Conservation (phyloP, 2,113 vertebrate species). For the Peromyscus californicus region DNA sequence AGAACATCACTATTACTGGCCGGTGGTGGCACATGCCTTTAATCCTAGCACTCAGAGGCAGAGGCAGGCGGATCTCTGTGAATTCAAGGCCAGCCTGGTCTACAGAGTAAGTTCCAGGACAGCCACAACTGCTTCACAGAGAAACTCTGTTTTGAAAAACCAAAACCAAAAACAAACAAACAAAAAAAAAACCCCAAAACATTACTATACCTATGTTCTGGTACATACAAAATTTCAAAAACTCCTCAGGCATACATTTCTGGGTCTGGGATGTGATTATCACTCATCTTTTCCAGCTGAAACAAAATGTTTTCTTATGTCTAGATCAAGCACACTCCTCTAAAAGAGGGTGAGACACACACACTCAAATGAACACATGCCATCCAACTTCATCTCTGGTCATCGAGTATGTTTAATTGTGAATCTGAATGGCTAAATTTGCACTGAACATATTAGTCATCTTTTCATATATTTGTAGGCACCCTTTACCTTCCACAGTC, state of each 20-base stretch:
- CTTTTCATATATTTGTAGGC: background rate
- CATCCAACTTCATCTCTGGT: background rate
- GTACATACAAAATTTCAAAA: background rate
- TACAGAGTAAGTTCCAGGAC: too few relatives aligned
- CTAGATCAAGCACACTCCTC: background rate
- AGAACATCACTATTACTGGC: background rate
- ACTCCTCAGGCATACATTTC: accelerated
- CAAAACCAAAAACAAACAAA: too few relatives aligned
- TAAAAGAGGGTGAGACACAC: background rate
- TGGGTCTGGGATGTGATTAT: background rate
- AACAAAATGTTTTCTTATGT: background rate
- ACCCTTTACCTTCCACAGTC: background rate
- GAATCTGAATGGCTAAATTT: background rate
- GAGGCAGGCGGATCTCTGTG: too few relatives aligned
- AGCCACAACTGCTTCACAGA: too few relatives aligned
- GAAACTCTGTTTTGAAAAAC: too few relatives aligned
- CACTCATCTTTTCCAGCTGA: background rate
- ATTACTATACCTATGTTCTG: background rate
- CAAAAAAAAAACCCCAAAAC: too few relatives aligned
- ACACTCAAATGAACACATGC: background rate
- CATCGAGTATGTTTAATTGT: background rate
- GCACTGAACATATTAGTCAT: background rate
- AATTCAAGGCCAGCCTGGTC: too few relatives aligned
- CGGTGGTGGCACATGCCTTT: too few relatives aligned
- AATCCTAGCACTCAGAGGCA: too few relatives aligned